Percentiles rank a stretch among this genome's conserved stretches.
phyloP scores from a whole-genome alignment of 2,113 vertebrate genomes.

The Pedionomus torquatus region DNA sequence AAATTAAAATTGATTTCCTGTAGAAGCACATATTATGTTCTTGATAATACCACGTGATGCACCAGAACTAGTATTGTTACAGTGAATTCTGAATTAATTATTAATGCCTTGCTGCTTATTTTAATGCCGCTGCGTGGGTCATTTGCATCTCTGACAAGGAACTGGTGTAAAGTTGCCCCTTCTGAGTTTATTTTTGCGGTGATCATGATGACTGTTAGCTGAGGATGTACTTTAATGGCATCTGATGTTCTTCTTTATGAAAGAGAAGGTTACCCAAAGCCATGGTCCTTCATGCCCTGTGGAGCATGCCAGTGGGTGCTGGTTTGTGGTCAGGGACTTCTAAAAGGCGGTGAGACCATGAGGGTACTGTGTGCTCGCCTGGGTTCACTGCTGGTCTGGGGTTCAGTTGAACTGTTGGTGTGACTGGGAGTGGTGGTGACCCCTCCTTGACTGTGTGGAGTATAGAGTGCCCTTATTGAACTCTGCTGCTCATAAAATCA shows the following conservation, averaged over 20 bases:
- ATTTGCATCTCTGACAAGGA: neutral
- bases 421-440: neutral
- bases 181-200: neutral
- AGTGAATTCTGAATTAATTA: constrained; percentile 39
- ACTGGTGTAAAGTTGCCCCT: neutral
- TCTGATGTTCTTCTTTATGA: neutral
- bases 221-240: neutral
- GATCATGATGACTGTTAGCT: neutral
- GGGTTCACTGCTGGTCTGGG: neutral
- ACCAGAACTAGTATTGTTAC: constrained; percentile 28
- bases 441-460: neutral
- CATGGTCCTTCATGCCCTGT: neutral
- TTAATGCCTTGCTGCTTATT: neutral
- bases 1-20: constrained; percentile 45
- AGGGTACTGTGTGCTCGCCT: neutral
- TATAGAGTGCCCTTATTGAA: neutral
- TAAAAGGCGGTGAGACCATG: neutral
- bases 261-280: neutral
- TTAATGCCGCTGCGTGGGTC: neutral
- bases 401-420: neutral
- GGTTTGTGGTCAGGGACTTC: neutral
- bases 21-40: neutral
- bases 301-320: neutral
- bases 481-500: neutral
- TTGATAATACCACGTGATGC: constrained; percentile 11